phyloP scores from a whole-genome alignment of 23 tunicate genomes.

The Trididemnum miniatum region DNA sequence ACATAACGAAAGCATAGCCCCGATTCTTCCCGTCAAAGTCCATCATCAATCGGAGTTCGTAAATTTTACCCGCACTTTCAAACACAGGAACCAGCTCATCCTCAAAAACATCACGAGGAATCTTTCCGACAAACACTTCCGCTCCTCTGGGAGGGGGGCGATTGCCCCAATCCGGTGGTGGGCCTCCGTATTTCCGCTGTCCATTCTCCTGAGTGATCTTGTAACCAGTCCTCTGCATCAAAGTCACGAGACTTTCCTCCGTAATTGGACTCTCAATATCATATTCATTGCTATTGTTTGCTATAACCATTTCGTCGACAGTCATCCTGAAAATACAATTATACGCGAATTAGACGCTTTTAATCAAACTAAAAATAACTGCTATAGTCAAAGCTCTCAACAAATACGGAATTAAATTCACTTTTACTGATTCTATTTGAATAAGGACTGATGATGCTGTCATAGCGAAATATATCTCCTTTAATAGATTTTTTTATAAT shows the following conservation, averaged over 20 bases:
- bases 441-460: too few relatives aligned
- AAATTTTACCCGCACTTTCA: conserved; percentile 65
- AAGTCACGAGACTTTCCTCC: conserved; percentile 54
- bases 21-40: conserved; percentile 98
- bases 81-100: conserved; percentile 91
- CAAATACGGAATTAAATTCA: too few relatives aligned
- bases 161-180: conserved; percentile 93
- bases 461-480: too few relatives aligned
- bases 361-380: too few relatives aligned
- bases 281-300: background rate
- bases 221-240: conserved; percentile 90
- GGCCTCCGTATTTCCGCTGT: conserved; percentile 97
- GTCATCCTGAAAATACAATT: conserved; percentile 75
- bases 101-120: conserved; percentile 88
- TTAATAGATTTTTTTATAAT: too few relatives aligned
- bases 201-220: conserved; percentile 97
- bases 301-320: conserved; percentile 60
- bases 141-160: conserved; percentile 91
- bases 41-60: conserved; percentile 87
- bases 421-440: too few relatives aligned
- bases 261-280: conserved; percentile 21
- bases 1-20: conserved; percentile 97
- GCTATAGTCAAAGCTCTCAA: too few relatives aligned
- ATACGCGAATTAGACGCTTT: too few relatives aligned
- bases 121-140: conserved; percentile 93